phyloP scores from a whole-genome alignment of 2,888 invertebrate genomes.

The Mimumesa dahlbomi region DNA sequence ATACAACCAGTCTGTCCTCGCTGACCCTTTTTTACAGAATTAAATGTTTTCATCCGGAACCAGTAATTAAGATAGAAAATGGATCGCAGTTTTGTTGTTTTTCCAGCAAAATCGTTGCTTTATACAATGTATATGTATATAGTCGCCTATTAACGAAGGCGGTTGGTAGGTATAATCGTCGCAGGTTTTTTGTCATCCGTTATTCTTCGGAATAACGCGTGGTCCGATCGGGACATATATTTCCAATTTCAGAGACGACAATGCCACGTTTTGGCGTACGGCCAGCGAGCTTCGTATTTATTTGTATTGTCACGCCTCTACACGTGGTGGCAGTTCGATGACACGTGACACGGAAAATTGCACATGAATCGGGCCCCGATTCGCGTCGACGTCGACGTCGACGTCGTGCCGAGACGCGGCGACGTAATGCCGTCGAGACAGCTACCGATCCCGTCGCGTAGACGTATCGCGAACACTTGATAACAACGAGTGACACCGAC shows the following conservation, averaged over 20 bases:
- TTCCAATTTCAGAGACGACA: slow-evolving; percentile 52
- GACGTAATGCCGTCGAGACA: background rate
- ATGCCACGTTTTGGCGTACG: slow-evolving; percentile 48
- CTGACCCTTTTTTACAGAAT: no score
- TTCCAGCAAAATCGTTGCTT: no score
- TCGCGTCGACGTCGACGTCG: background rate
- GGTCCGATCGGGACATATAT: slow-evolving; percentile 29
- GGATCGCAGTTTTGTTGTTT: no score
- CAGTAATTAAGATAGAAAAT: no score
- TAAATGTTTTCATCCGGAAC: no score
- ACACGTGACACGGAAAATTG: slow-evolving; percentile 53
- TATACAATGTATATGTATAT: no score
- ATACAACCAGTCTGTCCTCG: no score
- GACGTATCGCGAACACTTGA: background rate
- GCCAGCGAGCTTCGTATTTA: slow-evolving; percentile 59
- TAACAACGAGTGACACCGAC: background rate
- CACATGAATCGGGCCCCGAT: slow-evolving; percentile 31
- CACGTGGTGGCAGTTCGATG: slow-evolving; percentile 53
- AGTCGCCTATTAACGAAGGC: no score
- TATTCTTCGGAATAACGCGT: no score
- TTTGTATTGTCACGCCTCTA: slow-evolving; percentile 53
- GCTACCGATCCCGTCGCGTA: background rate
- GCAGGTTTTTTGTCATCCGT: no score
- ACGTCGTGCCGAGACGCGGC: background rate
- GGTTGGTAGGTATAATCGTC: no score